Conservation (phyloP, 2,113 vertebrate species). For the Menura novaehollandiae region DNA sequence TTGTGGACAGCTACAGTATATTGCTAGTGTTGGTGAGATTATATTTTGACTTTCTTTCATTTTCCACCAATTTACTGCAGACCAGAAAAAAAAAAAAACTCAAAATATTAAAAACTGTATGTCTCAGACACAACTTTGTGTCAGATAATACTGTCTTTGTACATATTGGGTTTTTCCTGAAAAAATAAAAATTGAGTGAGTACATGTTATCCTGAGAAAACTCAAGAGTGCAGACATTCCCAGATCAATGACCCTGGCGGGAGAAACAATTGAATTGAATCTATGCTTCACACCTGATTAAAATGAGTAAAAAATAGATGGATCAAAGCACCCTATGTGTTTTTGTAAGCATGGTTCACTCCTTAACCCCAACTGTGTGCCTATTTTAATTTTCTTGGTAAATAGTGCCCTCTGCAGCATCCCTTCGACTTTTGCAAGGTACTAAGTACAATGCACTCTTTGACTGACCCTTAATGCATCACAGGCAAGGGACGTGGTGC, state of each 20-base stretch:
- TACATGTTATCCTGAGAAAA: neutral
- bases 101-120: neutral
- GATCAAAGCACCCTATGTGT: neutral
- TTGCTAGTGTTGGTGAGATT: neutral
- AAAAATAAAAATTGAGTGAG: neutral
- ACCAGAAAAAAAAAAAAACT: neutral
- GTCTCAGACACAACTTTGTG: neutral
- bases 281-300: neutral
- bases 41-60: constrained; percentile 1
- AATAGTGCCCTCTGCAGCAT: constrained; percentile 72
- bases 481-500: neutral
- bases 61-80: constrained; percentile 33
- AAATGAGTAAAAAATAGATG: neutral
- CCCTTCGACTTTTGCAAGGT: neutral
- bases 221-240: neutral
- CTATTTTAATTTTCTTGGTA: constrained; percentile 40
- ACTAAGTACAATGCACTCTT: neutral
- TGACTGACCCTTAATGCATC: neutral
- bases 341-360: neutral
- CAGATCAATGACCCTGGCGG: neutral
- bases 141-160: neutral
- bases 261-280: neutral
- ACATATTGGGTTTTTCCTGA: neutral
- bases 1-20: neutral
- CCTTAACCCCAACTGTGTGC: neutral